These are phyloP conservation scores for Arctocebus calabarensis DNA, from an alignment of 2,797 vertebrate species.

Conservation along the genomic window DNA sequence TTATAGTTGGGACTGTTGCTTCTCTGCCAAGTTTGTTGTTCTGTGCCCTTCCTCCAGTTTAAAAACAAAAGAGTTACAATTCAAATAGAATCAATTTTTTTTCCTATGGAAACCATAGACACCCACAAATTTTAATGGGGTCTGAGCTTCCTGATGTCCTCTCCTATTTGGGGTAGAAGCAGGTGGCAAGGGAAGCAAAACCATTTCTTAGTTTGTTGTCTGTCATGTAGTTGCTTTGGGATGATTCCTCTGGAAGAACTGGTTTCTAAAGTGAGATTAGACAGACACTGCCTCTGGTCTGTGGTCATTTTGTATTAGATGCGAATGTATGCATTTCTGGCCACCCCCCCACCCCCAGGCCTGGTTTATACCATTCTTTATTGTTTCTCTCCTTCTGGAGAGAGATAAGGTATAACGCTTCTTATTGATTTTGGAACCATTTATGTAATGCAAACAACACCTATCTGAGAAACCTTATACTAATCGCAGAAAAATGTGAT, in stretches of 20 bases:
- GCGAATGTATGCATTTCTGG: not conserved
- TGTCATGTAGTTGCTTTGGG: not conserved
- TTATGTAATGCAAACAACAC: conserved; percentile 63
- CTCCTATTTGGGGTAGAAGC: not conserved
- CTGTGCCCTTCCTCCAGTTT: conserved; percentile 48
- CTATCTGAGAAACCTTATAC: conserved; percentile 58
- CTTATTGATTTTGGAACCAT: conserved; percentile 75
- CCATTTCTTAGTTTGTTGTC: not conserved
- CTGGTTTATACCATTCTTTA: conserved; percentile 40
- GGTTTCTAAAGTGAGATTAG: not conserved
- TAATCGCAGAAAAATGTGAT: conserved; percentile 76
- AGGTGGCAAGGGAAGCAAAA: conserved; percentile 17
- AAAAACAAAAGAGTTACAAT: rapidly evolving
- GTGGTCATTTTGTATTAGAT: not conserved
- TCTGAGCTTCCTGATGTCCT: not conserved
- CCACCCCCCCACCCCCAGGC: not conserved
- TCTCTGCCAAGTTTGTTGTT: not conserved
- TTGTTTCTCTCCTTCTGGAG: conserved; percentile 54
- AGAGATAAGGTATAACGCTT: conserved; percentile 66
- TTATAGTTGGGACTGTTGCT: conserved; percentile 7
- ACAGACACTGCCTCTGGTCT: not conserved
- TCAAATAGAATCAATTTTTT: conserved; percentile 35
- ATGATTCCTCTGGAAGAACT: not conserved
- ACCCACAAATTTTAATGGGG: not conserved
- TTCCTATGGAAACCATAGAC: not conserved